These are phyloP conservation scores for Mamestra brassicae DNA, from an alignment of 2,888 invertebrate species.

Conservation along the genomic window DNA sequence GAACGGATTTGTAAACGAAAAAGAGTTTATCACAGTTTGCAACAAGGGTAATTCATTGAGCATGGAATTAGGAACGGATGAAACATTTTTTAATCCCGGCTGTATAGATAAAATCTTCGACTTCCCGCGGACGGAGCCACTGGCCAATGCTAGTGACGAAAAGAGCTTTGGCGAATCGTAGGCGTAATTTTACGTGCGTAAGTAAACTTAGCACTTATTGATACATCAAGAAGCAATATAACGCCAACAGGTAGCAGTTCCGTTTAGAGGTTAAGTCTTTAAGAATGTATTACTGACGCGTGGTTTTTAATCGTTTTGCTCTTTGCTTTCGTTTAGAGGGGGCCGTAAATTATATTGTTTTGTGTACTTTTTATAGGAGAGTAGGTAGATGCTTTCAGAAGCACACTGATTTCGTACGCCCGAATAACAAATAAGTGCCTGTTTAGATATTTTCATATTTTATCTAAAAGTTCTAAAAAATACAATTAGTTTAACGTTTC, in stretches of 20 bases:
- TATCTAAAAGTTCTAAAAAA: no score
- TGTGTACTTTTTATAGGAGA: background rate
- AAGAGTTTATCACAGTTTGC: no score
- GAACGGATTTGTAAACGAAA: no score
- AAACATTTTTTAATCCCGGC: no score
- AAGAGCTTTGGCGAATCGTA: background rate
- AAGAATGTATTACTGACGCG: conserved; percentile 25
- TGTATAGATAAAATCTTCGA: background rate
- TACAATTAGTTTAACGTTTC: no score
- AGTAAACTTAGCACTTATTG: conserved; percentile 27
- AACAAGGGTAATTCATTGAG: no score
- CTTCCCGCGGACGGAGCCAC: background rate
- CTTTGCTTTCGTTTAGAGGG: background rate
- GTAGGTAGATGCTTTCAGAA: no score
- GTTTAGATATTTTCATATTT: no score
- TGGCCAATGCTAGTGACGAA: background rate
- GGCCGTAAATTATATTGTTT: background rate
- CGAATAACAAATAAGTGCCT: no score
- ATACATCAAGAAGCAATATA: conserved; percentile 26
- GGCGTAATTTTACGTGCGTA: conserved; percentile 10
- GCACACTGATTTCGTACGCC: no score
- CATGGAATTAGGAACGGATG: no score
- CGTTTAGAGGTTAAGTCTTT: background rate
- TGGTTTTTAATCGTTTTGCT: conserved; percentile 25
- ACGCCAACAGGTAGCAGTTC: background rate